phyloP scores from a whole-genome alignment of 2,888 invertebrate genomes.

The Colostygia pectinataria region DNA sequence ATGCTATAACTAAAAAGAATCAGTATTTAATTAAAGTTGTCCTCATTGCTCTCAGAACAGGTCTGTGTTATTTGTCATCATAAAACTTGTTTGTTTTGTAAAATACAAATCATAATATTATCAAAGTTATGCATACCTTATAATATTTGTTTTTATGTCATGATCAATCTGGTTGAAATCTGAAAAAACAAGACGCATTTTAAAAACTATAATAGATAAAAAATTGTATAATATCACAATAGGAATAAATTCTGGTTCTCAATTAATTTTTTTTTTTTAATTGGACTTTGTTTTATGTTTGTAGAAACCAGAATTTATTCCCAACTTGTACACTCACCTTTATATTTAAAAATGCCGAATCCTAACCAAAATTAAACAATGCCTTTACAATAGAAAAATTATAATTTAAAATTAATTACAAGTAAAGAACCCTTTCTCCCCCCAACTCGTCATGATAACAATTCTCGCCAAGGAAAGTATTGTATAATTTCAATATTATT shows the following conservation, averaged over 20 bases:
- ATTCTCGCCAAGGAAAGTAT: constrained; percentile 42
- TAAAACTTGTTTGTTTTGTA: constrained; percentile 2
- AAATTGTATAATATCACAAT: background rate
- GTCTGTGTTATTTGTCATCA: constrained; percentile 61
- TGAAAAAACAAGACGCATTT: background rate
- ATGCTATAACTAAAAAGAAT: constrained; percentile 6
- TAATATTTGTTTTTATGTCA: background rate
- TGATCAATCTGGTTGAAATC: background rate
- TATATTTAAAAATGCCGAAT: constrained; percentile 22
- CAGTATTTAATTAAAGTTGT: constrained; percentile 38
- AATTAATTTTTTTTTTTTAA: too few species aligned
- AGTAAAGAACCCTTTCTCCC: constrained; percentile 62
- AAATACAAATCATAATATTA: background rate
- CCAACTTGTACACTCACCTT: constrained; percentile 45
- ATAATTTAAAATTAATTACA: constrained; percentile 83
- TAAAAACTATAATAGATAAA: background rate
- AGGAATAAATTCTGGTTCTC: constrained; percentile 1
- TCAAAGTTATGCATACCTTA: constrained; percentile 1
- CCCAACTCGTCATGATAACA: constrained; percentile 52
- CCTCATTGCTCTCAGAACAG: constrained; percentile 66
- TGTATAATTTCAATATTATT: constrained; percentile 34
- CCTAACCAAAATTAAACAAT: constrained; percentile 54
- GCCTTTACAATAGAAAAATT: constrained; percentile 78
- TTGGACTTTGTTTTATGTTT: background rate
- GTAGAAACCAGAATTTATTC: constrained; percentile 10